These are phyloP conservation scores for Erinaceus europaeus DNA, from an alignment of 2,113 vertebrate species.

Conservation along the genomic window DNA sequence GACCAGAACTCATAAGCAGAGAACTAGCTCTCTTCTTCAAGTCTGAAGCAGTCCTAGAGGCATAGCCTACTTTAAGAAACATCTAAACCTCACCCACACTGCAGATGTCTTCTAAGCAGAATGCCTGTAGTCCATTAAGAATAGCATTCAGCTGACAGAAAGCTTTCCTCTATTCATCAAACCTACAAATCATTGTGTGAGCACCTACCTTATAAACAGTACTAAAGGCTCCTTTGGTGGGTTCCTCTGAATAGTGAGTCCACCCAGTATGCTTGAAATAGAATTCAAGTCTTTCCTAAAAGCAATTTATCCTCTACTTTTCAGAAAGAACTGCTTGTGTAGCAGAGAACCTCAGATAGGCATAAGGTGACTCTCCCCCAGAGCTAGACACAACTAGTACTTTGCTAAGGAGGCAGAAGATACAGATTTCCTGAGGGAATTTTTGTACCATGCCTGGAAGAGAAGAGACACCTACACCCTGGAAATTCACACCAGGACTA, in stretches of 20 bases:
- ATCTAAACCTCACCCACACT: neutral
- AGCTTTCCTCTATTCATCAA: slow-evolving; percentile 33
- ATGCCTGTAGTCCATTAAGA: neutral
- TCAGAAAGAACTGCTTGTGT: neutral
- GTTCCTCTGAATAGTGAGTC: neutral
- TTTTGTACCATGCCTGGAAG: neutral
- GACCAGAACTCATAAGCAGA: neutral
- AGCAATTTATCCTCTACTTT: neutral
- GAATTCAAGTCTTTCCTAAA: neutral
- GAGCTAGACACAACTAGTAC: neutral
- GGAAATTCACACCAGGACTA: neutral
- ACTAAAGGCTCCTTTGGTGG: neutral
- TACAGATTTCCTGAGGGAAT: neutral
- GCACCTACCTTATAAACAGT: neutral
- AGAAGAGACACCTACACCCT: neutral
- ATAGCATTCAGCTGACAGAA: neutral
- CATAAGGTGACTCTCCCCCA: neutral
- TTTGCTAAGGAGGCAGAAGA: neutral
- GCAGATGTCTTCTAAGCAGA: slow-evolving; percentile 23
- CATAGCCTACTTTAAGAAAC: neutral
- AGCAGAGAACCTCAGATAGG: too few relatives aligned
- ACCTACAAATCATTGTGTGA: neutral
- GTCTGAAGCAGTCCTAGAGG: neutral
- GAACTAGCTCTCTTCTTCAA: neutral
- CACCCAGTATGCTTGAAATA: neutral